Percentiles rank a stretch among this genome's conserved stretches.
Evolutionary conservation across 1,140 invertebrate species (phyloP).

Genomic region (Gonatopus flavifemur): DNA sequence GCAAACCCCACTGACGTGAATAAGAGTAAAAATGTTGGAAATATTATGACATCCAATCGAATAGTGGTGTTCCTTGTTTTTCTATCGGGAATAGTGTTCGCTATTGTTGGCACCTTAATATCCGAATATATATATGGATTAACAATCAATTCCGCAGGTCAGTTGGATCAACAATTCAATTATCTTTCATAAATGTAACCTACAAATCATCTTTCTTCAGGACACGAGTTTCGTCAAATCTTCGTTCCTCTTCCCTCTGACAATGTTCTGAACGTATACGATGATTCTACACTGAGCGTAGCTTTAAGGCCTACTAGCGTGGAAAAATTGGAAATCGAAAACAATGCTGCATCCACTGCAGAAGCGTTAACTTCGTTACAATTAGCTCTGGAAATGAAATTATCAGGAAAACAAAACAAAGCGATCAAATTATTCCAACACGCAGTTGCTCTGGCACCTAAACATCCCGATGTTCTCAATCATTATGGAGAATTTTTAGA

Average conservation of each 20-base stretch:
- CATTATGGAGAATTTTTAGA: conserved; percentile 94
- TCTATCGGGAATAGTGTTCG: conserved; percentile 32
- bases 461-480: conserved; percentile 89
- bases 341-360: conserved; percentile 46
- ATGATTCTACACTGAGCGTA: conserved; percentile 40
- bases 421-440: conserved; percentile 88
- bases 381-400: conserved; percentile 81
- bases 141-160: conserved; percentile 24
- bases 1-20: conserved; percentile 22
- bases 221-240: conserved; percentile 18
- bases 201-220: conserved; percentile 19
- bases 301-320: conserved; percentile 18
- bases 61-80: conserved; percentile 34
- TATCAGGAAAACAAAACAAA: conserved; percentile 80
- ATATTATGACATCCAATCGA: conserved; percentile 24
- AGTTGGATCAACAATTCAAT: not conserved
- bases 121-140: conserved; percentile 32
- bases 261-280: conserved; percentile 38
- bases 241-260: conserved; percentile 43
- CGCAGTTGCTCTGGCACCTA: conserved; percentile 85
- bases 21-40: conserved; percentile 10
- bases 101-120: conserved; percentile 33
- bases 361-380: conserved; percentile 84
- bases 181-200: not conserved
- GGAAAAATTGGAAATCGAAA: conserved; percentile 22